Evolutionary conservation across 2,888 invertebrate genomes (phyloP).

Genomic region (Apotomis turbidana): DNA sequence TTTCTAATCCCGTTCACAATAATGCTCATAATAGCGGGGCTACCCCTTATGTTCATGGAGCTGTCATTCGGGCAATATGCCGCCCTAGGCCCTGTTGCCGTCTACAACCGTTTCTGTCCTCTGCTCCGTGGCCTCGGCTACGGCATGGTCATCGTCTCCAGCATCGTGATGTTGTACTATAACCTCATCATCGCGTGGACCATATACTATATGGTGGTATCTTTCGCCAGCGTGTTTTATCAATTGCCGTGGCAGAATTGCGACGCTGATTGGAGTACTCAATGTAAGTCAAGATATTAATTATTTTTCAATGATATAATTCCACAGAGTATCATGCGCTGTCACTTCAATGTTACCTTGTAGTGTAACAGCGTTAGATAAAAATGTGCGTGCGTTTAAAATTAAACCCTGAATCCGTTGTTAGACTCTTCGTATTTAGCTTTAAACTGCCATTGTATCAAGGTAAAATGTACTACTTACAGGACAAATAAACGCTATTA

Average conservation of each 20-base stretch:
- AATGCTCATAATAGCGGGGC: conserved; percentile 90
- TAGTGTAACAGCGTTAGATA: too few species aligned
- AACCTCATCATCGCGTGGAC: conserved; percentile 92
- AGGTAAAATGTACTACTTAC: neutral
- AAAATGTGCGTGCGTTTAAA: too few species aligned
- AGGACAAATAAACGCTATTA: too few species aligned
- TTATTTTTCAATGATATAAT: conserved; percentile 3
- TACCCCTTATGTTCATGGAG: conserved; percentile 93
- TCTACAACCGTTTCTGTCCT: conserved; percentile 91
- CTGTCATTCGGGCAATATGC: conserved; percentile 93
- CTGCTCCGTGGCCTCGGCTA: conserved; percentile 89
- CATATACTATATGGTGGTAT: conserved; percentile 87
- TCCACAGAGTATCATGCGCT: neutral
- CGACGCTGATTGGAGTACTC: conserved; percentile 87
- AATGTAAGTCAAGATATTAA: conserved; percentile 71
- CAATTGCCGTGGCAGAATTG: conserved; percentile 89
- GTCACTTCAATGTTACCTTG: too few species aligned
- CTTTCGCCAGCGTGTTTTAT: conserved; percentile 86
- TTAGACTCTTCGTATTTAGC: too few species aligned
- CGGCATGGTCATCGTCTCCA: conserved; percentile 90
- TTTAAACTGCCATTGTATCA: neutral
- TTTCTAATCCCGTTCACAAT: conserved; percentile 93
- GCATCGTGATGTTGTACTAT: conserved; percentile 90
- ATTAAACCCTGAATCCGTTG: too few species aligned
- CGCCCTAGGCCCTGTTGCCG: conserved; percentile 89